phyloP scores from a whole-genome alignment of 1,140 invertebrate genomes.

The Aphelenchoides avenae region DNA sequence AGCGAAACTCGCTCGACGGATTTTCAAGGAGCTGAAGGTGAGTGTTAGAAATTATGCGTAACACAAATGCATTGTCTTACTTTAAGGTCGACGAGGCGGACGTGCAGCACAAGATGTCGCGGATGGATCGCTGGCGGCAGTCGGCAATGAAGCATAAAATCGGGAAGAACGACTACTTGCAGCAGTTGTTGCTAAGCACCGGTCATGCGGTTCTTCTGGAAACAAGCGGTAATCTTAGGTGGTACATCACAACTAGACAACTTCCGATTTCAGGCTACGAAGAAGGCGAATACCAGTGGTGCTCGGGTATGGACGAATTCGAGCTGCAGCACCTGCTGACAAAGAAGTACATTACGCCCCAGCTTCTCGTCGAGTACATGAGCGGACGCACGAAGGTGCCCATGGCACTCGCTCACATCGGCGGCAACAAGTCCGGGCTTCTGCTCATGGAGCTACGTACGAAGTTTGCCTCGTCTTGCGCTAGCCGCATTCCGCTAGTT shows the following conservation, averaged over 20 bases:
- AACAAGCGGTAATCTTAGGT: conserved; percentile 14
- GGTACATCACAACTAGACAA: not conserved
- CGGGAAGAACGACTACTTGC: conserved; percentile 48
- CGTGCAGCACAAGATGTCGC: conserved; percentile 39
- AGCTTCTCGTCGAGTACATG: conserved; percentile 48
- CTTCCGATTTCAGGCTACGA: not conserved
- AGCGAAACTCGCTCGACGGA: conserved; percentile 34
- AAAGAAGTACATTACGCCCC: conserved; percentile 47
- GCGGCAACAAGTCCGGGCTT: conserved; percentile 51
- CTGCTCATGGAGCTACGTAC: conserved; percentile 55
- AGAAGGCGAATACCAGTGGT: conserved; percentile 45
- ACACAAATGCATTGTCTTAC: not conserved
- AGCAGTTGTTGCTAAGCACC: conserved; percentile 52
- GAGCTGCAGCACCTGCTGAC: conserved; percentile 55
- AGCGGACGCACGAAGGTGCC: conserved; percentile 36
- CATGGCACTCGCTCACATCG: conserved; percentile 38
- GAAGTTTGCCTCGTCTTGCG: conserved; percentile 44
- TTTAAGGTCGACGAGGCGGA: conserved; percentile 42
- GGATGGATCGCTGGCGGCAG: conserved; percentile 56
- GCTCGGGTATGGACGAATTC: conserved; percentile 39
- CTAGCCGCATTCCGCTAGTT: conserved; percentile 52
- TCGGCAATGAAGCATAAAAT: conserved; percentile 59
- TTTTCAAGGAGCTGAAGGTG: conserved; percentile 41
- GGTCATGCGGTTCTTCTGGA: conserved; percentile 54
- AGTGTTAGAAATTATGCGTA: conserved; percentile 12